These are phyloP conservation scores for Hartigia nigra DNA, from an alignment of 2,888 invertebrate species.

Conservation along the genomic window DNA sequence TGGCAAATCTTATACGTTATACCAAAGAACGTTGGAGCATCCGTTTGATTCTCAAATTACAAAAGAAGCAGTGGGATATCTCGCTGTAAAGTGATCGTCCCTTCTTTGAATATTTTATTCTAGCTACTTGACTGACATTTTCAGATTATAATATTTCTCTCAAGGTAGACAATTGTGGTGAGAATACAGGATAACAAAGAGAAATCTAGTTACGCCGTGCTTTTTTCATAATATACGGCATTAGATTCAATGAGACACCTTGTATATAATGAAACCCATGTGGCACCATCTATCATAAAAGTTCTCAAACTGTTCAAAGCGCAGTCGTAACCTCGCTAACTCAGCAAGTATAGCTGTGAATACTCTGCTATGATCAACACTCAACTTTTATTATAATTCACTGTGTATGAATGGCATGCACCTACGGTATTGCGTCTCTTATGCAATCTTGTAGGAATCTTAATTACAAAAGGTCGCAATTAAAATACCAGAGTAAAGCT, in stretches of 20 bases:
- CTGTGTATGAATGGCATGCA: constrained; percentile 14
- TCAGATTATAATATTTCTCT: not conserved
- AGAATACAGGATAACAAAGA: not conserved
- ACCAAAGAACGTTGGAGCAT: not conserved
- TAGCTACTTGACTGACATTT: not conserved
- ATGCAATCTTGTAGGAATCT: constrained; percentile 26
- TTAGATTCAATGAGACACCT: not conserved
- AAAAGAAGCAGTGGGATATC: not conserved
- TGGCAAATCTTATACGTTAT: not conserved
- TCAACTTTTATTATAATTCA: not conserved
- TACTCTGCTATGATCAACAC: not conserved
- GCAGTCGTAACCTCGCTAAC: not conserved
- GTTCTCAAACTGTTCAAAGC: not conserved
- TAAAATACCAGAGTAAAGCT: not conserved
- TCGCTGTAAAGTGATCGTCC: not conserved
- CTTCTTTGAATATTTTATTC: not conserved
- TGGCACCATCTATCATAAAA: not conserved
- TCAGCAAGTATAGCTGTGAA: not conserved
- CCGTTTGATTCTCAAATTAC: not conserved
- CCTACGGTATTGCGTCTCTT: constrained; percentile 22
- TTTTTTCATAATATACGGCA: not conserved
- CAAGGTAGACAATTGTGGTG: not conserved
- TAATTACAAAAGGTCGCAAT: constrained; percentile 28
- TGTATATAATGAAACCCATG: not conserved
- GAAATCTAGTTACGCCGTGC: not conserved